phyloP scores from a whole-genome alignment of 2,888 invertebrate species.

The Formica aserva region DNA sequence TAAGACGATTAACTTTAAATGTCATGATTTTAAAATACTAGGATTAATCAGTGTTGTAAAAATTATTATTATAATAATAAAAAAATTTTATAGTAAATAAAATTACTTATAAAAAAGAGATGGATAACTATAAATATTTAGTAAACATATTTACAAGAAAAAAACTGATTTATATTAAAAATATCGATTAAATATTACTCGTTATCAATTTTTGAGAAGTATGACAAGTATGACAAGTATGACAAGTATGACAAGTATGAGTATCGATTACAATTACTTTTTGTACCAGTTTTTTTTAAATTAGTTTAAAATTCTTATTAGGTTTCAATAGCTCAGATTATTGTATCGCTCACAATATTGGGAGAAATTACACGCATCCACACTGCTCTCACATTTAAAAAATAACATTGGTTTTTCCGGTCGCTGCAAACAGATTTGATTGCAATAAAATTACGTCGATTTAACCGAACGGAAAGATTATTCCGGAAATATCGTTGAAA shows the following conservation, averaged over 20 bases:
- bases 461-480: constrained; percentile 51
- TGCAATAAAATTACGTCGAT: constrained; percentile 50
- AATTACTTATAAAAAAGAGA: not conserved
- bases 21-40: not conserved
- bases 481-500: constrained; percentile 36
- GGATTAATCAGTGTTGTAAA: not conserved
- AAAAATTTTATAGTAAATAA: not conserved
- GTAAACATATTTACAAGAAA: not conserved
- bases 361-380: not conserved
- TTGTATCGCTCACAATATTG: constrained; percentile 19
- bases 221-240: no score
- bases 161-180: not conserved
- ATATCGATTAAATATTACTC: constrained; percentile 19
- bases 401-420: constrained; percentile 27
- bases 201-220: not conserved
- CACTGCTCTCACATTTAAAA: constrained; percentile 26
- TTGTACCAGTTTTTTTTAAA: not conserved
- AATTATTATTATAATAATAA: not conserved
- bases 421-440: constrained; percentile 41
- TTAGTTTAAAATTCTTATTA: constrained; percentile 13
- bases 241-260: no score
- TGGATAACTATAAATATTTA: constrained; percentile 1
- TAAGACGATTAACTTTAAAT: not conserved
- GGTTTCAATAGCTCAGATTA: not conserved
- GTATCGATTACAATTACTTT: constrained; percentile 9